Evolutionary conservation across 2,888 invertebrate genomes (phyloP).

Genomic region (Sepiola atlantica): DNA sequence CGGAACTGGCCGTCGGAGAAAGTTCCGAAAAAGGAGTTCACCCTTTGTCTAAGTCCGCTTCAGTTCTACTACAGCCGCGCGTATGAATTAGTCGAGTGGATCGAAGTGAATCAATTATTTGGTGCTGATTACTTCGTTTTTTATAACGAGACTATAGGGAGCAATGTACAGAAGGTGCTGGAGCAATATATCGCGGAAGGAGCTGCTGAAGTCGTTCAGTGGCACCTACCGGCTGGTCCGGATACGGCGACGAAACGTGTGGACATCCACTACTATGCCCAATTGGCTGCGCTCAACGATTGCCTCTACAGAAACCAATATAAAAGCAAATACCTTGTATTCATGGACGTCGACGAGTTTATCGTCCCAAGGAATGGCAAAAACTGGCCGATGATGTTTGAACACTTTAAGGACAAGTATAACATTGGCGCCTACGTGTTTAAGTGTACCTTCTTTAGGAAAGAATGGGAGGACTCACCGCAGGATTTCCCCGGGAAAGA

Average conservation of each 20-base stretch:
- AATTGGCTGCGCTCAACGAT: conserved; percentile 65
- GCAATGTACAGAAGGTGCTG: conserved; percentile 61
- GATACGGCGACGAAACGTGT: conserved; percentile 54
- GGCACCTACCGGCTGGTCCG: conserved; percentile 66
- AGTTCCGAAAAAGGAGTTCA: conserved; percentile 54
- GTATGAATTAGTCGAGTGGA: conserved; percentile 70
- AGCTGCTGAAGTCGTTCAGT: conserved; percentile 63
- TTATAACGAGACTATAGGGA: conserved; percentile 65
- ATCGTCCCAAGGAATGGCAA: conserved; percentile 54
- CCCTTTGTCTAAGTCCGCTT: conserved; percentile 64
- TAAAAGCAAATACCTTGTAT: conserved; percentile 54
- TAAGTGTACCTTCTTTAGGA: conserved; percentile 62
- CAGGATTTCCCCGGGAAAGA: conserved; percentile 52
- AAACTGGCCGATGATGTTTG: conserved; percentile 50
- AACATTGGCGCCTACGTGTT: conserved; percentile 53
- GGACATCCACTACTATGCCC: conserved; percentile 72
- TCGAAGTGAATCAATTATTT: conserved; percentile 69
- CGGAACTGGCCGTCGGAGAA: background rate
- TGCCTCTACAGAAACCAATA: conserved; percentile 59
- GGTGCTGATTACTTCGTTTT: conserved; percentile 70
- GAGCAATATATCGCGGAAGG: conserved; percentile 60
- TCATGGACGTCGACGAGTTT: conserved; percentile 61
- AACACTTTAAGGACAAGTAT: background rate
- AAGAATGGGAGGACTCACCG: conserved; percentile 59
- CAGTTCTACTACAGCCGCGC: conserved; percentile 61